Evolutionary conservation across 2,888 invertebrate species (phyloP), one percentile per base, ranked within the genome.

Genomic region (Drosophila melanosoma): DNA sequence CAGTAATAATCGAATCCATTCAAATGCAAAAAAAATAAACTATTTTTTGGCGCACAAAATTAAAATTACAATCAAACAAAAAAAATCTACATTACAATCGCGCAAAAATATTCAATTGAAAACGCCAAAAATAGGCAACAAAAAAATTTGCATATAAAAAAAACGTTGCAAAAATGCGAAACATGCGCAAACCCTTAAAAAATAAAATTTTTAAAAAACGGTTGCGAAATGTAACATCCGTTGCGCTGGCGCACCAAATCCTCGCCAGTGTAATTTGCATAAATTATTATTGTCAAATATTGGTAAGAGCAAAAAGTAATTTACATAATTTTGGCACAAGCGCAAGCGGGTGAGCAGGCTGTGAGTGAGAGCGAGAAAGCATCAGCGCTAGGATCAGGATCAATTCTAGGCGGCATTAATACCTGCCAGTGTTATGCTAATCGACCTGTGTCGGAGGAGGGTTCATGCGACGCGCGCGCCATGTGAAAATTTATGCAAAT

Each of bases 11-110:
- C 75, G 69, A 74, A 71, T 79, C 70, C 68, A 82, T 84, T 83
- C 83, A 91, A 82, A 87, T 89, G 89, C 87, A 85, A 90, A 91
- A 87, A 87, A 53, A 23, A 74, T 61, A 67, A 61, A 76, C 45
- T 56, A 65, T 49, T 76, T 77, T 77, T 83, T 85, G 74, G 77
- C 76, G 75, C 80, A 76, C 61, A 66, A 85, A 85, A 85, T 84
- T 79, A 75, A 83, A 84, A 84, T 83, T 76, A 77, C 78, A 80
- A 82, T 69, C 74, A 76, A 57, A 71, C 66, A 84, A 89, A 83
- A 82, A 83, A 90, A 92, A 90, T 91, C 91, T 91, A 74, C 90
- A 91, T 92, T 86, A 92, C 90, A 92, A 91, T 90, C 79, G 79
- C 56, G 49, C 76, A 71, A 83, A 84, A 81, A 88, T 89, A 84